Evolutionary conservation across 2,113 vertebrate genomes (phyloP).

Genomic region (Pollimyrus isidori): DNA sequence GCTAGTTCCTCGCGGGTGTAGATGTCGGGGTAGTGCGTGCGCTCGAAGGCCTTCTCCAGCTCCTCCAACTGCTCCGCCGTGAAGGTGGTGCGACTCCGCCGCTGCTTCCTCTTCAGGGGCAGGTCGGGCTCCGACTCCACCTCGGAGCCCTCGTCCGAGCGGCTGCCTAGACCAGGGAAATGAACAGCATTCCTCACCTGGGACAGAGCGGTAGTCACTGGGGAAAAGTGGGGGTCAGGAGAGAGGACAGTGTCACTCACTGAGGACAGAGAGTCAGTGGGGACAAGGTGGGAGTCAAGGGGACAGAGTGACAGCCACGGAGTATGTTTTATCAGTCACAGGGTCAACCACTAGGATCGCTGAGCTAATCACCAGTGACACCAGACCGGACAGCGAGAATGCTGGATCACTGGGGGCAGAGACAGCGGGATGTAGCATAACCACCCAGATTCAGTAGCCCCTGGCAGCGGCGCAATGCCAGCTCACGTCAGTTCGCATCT

Average conservation of each 20-base stretch:
- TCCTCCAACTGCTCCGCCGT: constrained; percentile 97
- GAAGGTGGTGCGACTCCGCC: constrained; percentile 94
- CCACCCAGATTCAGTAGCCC: neutral
- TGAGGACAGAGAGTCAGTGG: neutral
- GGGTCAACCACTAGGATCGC: neutral
- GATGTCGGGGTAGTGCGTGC: constrained; percentile 97
- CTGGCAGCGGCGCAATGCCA: neutral
- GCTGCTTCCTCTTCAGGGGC: constrained; percentile 92
- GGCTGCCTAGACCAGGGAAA: constrained; percentile 64
- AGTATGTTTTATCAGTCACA: neutral
- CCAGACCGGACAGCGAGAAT: neutral
- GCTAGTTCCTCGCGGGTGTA: constrained; percentile 96
- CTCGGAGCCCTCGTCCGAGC: constrained; percentile 88
- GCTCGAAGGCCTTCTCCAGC: constrained; percentile 95
- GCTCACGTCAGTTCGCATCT: neutral
- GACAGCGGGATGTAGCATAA: neutral
- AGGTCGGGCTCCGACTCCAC: constrained; percentile 93
- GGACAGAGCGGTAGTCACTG: neutral
- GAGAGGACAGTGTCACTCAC: neutral
- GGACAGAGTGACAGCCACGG: neutral
- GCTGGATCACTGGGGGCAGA: neutral
- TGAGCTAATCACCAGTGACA: neutral
- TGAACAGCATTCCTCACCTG: neutral
- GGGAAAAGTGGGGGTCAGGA: neutral
- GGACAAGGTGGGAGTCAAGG: neutral